Evolutionary conservation across 2,797 vertebrate species (phyloP), one percentile per base, ranked within the genome.

Genomic region (Varecia variegata): DNA sequence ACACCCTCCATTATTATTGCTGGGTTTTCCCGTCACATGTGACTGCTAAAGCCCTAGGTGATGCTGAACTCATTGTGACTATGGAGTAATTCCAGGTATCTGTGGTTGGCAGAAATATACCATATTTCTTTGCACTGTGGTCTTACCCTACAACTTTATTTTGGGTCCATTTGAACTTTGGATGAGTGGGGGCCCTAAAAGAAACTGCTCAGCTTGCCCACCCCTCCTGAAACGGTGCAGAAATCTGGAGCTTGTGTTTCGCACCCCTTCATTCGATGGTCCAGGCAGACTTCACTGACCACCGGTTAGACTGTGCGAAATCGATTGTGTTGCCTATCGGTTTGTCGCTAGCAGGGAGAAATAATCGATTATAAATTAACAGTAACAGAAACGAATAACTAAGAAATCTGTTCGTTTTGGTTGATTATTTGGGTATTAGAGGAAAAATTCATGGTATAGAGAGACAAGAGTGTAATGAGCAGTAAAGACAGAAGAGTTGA

Each of bases 1-100:
- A 13, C 17, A 12, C n/a, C 30, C 9, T 3, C 20, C 0, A 3
- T n/a, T 18, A 0, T 23, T 8, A 3, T 0, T 2, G 3, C 7
- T 6, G 54, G 21, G n/a, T 10, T 2, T 52, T 38, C 17, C 76
- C 5, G 0, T 2, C 20, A 73, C 7, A 0, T 0, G 1, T 21
- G 90, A 56, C 10, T 5, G 0, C 30, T 1, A 0, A 0, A 0
- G 18, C 43, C 1, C 30, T 7, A 0, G 13, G 47, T 6, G 38
- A 4, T 13, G 52, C 25, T 7, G 15, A 13, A 4, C n/a, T 15
- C 20, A 0, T 0, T 0, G 50, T 68, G 77, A 40, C 73, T 0
- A 1, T 35, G 79, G 68, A 14, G 3, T n/a, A 1, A 5, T n/a
- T 7, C 10, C 50, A 0, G 30, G 21, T 35, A 11, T 20, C 62